Percentiles rank a stretch among this genome's conserved stretches.
phyloP scores from a whole-genome alignment of 2,113 vertebrate genomes.

The Campylomormyrus numenius region DNA sequence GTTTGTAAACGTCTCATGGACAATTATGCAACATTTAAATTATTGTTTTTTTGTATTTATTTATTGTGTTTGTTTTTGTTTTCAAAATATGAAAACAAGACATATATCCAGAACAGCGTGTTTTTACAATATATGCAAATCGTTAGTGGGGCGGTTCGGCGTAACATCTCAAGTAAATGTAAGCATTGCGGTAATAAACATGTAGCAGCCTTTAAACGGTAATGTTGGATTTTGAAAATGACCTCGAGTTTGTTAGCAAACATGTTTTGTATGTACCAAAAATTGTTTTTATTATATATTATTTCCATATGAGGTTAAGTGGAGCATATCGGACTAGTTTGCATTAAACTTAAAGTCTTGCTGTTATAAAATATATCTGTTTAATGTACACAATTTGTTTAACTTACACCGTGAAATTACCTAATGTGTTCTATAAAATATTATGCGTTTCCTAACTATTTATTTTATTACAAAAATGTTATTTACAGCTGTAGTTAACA shows the following conservation, averaged over 20 bases:
- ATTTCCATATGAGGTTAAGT: slow-evolving; percentile 60
- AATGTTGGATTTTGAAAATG: slow-evolving; percentile 92
- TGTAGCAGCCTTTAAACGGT: slow-evolving; percentile 78
- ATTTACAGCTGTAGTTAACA: background rate
- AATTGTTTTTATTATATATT: slow-evolving; percentile 42
- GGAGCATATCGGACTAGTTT: slow-evolving; percentile 33
- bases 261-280: slow-evolving; percentile 70
- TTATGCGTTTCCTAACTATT: background rate
- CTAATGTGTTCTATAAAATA: background rate
- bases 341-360: background rate
- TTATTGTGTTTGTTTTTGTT: slow-evolving; percentile 56
- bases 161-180: slow-evolving; percentile 38
- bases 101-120: slow-evolving; percentile 61
- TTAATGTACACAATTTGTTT: background rate
- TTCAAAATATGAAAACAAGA: slow-evolving; percentile 44
- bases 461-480: background rate
- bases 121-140: slow-evolving; percentile 33
- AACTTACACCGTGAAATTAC: background rate
- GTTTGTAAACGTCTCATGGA: slow-evolving; percentile 13
- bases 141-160: slow-evolving; percentile 45
- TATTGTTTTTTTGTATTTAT: slow-evolving; percentile 70
- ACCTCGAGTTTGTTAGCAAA: slow-evolving; percentile 80
- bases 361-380: background rate
- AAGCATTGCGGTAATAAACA: slow-evolving; percentile 55
- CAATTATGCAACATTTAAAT: slow-evolving; percentile 39